A percentile compares a stretch with the other conserved stretches of the same genome.
Conservation (phyloP, 2,797 vertebrate species). For the Cyclopterus lumpus region DNA sequence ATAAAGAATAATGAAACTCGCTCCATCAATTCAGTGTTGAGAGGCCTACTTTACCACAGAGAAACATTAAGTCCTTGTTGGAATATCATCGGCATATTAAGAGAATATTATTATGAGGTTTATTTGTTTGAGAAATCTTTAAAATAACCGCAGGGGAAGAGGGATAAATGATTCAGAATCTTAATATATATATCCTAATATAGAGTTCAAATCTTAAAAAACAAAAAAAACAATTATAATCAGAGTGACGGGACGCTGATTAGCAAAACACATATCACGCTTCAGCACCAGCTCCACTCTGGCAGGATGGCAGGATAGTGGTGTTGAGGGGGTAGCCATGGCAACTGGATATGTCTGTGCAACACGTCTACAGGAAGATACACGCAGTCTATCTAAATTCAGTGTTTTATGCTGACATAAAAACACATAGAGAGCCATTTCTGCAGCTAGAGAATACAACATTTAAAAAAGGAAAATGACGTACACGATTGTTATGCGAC, state of each 20-base stretch:
- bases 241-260: not conserved
- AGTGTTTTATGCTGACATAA: not conserved
- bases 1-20: slow-evolving; percentile 30
- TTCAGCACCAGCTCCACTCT: slow-evolving; percentile 22
- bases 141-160: slow-evolving; percentile 2
- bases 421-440: not conserved
- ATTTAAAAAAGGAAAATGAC: not conserved
- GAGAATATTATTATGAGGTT: slow-evolving; percentile 22
- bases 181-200: not conserved
- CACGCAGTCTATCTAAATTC: slow-evolving; percentile 13
- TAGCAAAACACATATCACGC: not conserved
- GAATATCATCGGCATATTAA: slow-evolving; percentile 29
- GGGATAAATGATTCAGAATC: not conserved
- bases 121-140: slow-evolving; percentile 19
- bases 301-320: slow-evolving; percentile 25
- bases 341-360: slow-evolving; percentile 44
- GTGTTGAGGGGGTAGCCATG: slow-evolving; percentile 55
- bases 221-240: not conserved
- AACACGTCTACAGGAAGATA: not conserved
- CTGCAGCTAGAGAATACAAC: not conserved
- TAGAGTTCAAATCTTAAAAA: slow-evolving; percentile 10
- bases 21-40: slow-evolving; percentile 36
- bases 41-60: slow-evolving; percentile 19
- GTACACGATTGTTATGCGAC: slow-evolving; percentile 27
- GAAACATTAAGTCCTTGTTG: slow-evolving; percentile 26